Evolutionary conservation across 2,113 vertebrate genomes (phyloP).

Genomic region (Apaloderma vittatum): DNA sequence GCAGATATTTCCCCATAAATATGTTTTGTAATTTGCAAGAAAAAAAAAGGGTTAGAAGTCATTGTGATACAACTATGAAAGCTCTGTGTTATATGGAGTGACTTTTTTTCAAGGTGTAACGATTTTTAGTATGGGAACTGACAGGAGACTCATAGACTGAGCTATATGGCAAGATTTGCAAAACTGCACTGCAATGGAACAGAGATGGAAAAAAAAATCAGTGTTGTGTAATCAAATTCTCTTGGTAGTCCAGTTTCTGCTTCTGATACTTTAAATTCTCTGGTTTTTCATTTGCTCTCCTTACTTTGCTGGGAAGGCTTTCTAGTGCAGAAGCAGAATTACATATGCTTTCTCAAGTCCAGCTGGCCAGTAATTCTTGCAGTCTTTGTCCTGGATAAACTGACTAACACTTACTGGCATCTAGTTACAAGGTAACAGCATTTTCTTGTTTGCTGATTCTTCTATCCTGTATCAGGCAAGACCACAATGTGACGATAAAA

Average conservation of each 20-base stretch:
- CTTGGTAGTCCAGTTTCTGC: not conserved
- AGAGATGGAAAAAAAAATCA: not conserved
- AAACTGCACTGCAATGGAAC: not conserved
- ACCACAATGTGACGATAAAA: not conserved
- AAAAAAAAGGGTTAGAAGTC: not conserved
- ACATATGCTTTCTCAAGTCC: not conserved
- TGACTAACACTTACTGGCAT: not conserved
- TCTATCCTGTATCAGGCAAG: not conserved
- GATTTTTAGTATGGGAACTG: not conserved
- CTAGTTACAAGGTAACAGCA: not conserved
- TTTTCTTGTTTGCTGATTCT: not conserved
- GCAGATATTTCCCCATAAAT: not conserved
- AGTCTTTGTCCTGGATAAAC: not conserved
- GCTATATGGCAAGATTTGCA: not conserved
- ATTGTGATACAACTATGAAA: not conserved
- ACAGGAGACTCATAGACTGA: not conserved
- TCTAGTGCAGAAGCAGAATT: not conserved
- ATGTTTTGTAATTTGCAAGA: not conserved
- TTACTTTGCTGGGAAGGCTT: not conserved
- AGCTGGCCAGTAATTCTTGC: not conserved
- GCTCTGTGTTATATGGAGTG: not conserved
- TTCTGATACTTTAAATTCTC: not conserved
- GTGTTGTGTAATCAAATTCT: not conserved
- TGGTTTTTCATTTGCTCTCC: not conserved
- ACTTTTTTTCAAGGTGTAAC: not conserved